Conservation (phyloP, 2,888 invertebrate genomes). For the Nomada goodeniana region DNA sequence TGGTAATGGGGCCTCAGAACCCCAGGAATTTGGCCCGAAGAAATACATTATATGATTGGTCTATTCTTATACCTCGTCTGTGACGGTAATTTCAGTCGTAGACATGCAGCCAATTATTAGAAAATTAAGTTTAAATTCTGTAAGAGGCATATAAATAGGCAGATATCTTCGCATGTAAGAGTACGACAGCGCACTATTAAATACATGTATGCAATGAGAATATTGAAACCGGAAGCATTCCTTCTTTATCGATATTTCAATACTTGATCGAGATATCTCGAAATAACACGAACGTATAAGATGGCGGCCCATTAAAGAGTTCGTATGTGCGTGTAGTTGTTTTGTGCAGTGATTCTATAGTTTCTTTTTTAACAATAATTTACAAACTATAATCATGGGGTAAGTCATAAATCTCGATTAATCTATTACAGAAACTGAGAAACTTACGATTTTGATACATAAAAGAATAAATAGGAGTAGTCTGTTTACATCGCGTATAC, state of each 20-base stretch:
- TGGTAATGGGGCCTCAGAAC: no score
- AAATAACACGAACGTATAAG: constrained; percentile 59
- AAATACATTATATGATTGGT: no score
- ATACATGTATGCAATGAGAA: background rate
- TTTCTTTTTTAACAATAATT: constrained; percentile 64
- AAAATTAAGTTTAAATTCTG: no score
- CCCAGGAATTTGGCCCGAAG: no score
- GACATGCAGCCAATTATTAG: no score
- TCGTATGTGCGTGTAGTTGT: constrained; percentile 60
- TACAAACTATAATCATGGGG: constrained; percentile 67
- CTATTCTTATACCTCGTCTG: no score
- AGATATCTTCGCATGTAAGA: background rate
- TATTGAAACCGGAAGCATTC: constrained; percentile 44
- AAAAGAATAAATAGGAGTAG: constrained; percentile 28
- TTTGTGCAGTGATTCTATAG: constrained; percentile 64
- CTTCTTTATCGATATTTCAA: constrained; percentile 46
- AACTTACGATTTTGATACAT: background rate
- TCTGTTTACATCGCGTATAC: constrained; percentile 63
- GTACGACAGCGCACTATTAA: background rate
- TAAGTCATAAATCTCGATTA: constrained; percentile 46
- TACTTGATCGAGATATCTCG: constrained; percentile 46
- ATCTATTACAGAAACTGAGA: background rate
- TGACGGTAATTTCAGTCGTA: no score
- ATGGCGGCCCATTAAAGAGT: constrained; percentile 67
- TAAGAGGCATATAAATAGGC: no score